Base-by-base conservation (phyloP, 2,797 vertebrate genomes). In the Hipposideros larvatus region DNA sequence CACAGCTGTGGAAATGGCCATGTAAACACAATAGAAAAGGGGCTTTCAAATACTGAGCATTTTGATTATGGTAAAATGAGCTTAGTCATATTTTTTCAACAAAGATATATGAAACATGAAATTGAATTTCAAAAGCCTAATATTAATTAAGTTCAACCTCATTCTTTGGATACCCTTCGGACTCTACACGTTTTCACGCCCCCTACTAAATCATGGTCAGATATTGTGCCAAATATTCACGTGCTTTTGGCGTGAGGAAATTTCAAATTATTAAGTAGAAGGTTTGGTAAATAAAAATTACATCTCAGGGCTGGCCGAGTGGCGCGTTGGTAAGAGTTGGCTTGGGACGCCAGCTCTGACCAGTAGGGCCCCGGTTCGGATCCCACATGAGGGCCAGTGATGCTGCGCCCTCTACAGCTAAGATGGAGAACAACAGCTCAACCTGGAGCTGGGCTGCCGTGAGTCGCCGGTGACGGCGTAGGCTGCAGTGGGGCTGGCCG, bases 101-200 rank as follows among this genome's bases (percentile, higher is more conserved):
- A 90, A 85, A 96, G 41, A 2, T 61, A 55, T 7, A 65, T 68
- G 74, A 80, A 61, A 5, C 0, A 55, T 37, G 9, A 95, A 59
- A 43, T 2, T 77, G 13, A 77, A 84, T 26, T 63, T 4, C 11
- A 90, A 86, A 91, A 73, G 8, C 13, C 59, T 59, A 10, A 59
- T 31, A 70, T 31, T 83, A 74, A 80, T 92, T 78, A 63, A 57
- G 3, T 14, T 26, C 53, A 96, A 63, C 11, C 7, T 4, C 9
- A 7, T 68, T 94, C 11, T 95, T 94, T 53, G 97, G 57, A 55
- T 92, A 51, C 37, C 1, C 34, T 95, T 68, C 51, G 4, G n/a
- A 8, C 28, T 84, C 4, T 31, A 37, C 0, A 51, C 1, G 48
- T 46, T 90, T 86, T 59, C 2, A 88, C 19, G 73, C 41, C 7